Base-by-base conservation (phyloP, 2,797 vertebrate genomes). In the Antennarius maculatus region DNA sequence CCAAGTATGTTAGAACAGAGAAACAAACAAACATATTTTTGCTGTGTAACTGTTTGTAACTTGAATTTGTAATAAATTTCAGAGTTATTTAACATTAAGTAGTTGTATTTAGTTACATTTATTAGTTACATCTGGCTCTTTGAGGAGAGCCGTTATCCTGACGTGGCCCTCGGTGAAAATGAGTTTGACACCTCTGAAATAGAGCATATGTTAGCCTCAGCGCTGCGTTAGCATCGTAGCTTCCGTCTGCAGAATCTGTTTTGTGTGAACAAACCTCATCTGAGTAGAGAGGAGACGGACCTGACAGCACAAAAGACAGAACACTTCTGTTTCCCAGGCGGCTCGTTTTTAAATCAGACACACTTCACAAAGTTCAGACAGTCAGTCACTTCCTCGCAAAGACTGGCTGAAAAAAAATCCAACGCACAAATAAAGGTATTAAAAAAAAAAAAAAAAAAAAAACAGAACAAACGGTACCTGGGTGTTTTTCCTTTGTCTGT, bases 311-410 rank as follows among this genome's bases (percentile, higher is more conserved):
- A 34, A 34, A 14, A 54, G 28, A 17, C 18, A 53, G 28, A 42
- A 43, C 34, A 42, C 64, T 75, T 69, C 11, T 31, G 63, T 61
- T 14, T 54, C 61, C 66, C 37, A 66, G 18, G 56, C 28, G 6
- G n/a, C 4, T 34, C 31, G 8, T 23, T 34, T 34, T 56, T 17
- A 18, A 43, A 46, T 67, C 46, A 75, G 60, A 54, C 17, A 41
- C 48, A 29, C 27, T 54, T 62, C 4, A 34, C 5, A 62, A 23
- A 23, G 23, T 23, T 23, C 16, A 50, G 43, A 37, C 23, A 5
- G 62, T 63, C 69, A 39, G 18, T 1, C 9, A 10, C 39, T 12
- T 50, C 66, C 17, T 13, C 2, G 29, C 45, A 52, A 39, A 15
- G 29, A 41, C 27, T 51, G 3, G 39, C 23, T 67, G 50, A 23